A percentile compares a stretch with the other conserved stretches of the same genome.
Evolutionary conservation across 2,113 vertebrate genomes (phyloP).

Genomic region (Neopipo cinnamomea): DNA sequence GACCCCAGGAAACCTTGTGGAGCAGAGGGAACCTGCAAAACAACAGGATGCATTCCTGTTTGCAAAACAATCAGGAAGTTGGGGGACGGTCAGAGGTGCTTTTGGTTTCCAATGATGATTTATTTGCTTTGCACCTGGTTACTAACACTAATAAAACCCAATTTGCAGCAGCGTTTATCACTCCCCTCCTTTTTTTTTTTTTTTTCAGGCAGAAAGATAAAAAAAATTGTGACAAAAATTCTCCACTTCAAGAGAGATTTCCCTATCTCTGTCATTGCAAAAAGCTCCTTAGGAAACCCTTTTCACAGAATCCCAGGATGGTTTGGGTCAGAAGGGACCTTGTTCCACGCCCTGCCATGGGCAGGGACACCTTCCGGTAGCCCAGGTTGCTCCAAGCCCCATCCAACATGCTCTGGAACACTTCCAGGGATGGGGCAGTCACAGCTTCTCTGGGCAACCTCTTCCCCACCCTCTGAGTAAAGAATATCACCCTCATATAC

Average conservation of each 20-base stretch:
- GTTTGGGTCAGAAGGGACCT: not conserved
- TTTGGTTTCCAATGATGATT: not conserved
- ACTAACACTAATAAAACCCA: not conserved
- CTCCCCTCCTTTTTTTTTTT: not conserved
- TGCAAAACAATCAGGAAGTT: not conserved
- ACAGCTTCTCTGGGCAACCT: not conserved
- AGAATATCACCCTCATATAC: not conserved
- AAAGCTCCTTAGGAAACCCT: not conserved
- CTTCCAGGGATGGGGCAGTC: not conserved
- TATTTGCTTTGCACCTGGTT: conserved; percentile 1
- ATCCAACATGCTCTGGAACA: not conserved
- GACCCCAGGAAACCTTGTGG: not conserved
- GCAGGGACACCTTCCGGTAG: not conserved
- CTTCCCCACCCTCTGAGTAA: not conserved
- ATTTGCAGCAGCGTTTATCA: not conserved
- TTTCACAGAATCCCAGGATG: not conserved
- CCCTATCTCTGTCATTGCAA: not conserved
- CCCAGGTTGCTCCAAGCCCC: not conserved
- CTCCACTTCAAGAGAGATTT: not conserved
- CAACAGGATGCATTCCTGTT: not conserved
- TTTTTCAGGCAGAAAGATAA: not conserved
- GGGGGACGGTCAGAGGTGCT: not conserved
- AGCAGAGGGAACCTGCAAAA: not conserved
- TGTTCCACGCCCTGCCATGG: not conserved
- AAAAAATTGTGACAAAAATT: not conserved